Evolutionary conservation across 2,113 vertebrate species (phyloP).

Genomic region (Microcebus ravelobensis): DNA sequence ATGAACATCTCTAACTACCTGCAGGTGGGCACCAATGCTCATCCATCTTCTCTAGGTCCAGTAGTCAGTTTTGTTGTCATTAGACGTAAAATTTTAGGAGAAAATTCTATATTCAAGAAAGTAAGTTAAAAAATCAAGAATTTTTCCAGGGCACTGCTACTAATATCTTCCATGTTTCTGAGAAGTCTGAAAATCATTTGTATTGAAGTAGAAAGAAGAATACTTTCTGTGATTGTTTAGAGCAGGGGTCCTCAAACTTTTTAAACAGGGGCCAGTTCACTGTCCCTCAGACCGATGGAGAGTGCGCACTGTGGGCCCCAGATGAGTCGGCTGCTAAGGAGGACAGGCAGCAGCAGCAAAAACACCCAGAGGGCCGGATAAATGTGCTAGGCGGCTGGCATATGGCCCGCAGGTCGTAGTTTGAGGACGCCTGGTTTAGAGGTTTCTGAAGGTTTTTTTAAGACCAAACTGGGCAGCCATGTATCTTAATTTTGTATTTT

Average conservation of each 20-base stretch:
- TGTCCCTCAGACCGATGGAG: no score
- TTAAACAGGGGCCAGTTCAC: no score
- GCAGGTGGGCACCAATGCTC: neutral
- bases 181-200: slow-evolving; percentile 31
- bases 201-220: slow-evolving; percentile 43
- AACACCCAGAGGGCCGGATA: no score
- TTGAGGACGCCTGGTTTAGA: neutral
- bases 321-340: no score
- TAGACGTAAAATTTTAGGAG: slow-evolving; percentile 22
- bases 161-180: neutral
- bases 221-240: neutral
- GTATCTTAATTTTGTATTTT: slow-evolving; percentile 63
- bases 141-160: slow-evolving; percentile 26
- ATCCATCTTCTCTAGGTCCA: neutral
- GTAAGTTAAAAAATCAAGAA: slow-evolving; percentile 30
- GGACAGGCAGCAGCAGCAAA: no score
- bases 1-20: neutral
- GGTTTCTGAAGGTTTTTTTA: slow-evolving; percentile 48
- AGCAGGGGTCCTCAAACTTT: neutral
- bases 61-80: neutral
- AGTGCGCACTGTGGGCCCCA: no score
- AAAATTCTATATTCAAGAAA: slow-evolving; percentile 43
- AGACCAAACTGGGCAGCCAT: slow-evolving; percentile 13
- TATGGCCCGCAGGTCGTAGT: no score
- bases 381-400: no score